A percentile compares a stretch with the other conserved stretches of the same genome.
phyloP scores from a whole-genome alignment of 2,797 vertebrate genomes.

The Darevskia mixta region DNA sequence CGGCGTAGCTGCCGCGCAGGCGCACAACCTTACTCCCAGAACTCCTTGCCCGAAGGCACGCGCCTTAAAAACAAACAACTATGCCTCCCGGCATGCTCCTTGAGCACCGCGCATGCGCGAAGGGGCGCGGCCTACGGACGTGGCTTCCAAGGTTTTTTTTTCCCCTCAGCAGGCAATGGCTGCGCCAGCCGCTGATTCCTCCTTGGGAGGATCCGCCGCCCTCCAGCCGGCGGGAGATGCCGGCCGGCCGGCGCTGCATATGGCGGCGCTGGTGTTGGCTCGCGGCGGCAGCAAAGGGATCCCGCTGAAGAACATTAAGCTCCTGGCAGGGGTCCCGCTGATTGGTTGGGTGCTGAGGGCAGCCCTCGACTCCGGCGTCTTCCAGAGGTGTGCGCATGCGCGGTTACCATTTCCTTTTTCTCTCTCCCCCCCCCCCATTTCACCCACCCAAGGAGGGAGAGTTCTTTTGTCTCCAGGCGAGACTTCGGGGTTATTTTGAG shows the following conservation, averaged over 20 bases:
- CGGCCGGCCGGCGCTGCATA: constrained; percentile 71
- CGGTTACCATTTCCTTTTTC: fast-evolving
- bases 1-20: too few species aligned
- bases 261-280: constrained; percentile 88
- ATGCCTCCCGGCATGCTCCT: constrained; percentile 41
- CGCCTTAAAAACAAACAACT: background rate
- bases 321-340: constrained; percentile 89
- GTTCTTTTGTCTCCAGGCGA: too few species aligned
- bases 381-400: constrained; percentile 86
- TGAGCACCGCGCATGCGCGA: background rate
- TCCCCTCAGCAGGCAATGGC: background rate
- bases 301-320: constrained; percentile 93
- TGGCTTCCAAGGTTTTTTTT: background rate
- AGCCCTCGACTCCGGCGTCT: constrained; percentile 82
- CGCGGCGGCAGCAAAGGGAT: constrained; percentile 95
- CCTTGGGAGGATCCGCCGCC: constrained; percentile 47
- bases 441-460: background rate
- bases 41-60: too few species aligned
- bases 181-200: fast-evolving
- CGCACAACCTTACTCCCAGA: background rate
- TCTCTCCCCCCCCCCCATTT: too few species aligned
- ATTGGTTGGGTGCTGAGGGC: constrained; percentile 92
- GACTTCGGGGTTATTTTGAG: too few species aligned
- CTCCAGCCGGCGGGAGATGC: constrained; percentile 54
- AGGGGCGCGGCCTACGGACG: constrained; percentile 38